Conservation (phyloP, 2,888 invertebrate genomes). For the Saturnia pavonia region DNA sequence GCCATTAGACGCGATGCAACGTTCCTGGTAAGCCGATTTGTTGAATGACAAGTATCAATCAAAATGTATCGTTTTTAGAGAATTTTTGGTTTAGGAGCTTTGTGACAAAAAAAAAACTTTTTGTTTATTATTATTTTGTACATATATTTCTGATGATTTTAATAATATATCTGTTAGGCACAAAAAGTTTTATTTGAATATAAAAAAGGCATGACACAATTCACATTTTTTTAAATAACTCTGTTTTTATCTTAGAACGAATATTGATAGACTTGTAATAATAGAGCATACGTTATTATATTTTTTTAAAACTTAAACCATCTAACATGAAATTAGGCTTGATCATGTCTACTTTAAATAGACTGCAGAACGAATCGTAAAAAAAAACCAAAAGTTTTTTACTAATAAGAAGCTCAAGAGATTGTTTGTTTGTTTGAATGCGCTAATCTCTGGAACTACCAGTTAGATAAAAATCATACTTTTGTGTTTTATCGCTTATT, state of each 20-base stretch:
- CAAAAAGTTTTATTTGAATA: background rate
- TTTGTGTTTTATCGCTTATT: too few relatives aligned
- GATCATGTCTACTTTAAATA: too few relatives aligned
- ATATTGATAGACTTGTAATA: background rate
- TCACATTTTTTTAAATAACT: too few relatives aligned
- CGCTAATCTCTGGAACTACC: too few relatives aligned
- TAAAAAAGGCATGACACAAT: background rate
- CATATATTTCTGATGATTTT: background rate
- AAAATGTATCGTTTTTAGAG: slow-evolving; percentile 25
- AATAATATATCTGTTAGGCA: background rate
- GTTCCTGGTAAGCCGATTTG: slow-evolving; percentile 14
- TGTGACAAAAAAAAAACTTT: slow-evolving; percentile 2
- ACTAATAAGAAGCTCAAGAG: too few relatives aligned
- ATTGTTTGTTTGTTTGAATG: too few relatives aligned
- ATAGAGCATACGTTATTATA: too few relatives aligned
- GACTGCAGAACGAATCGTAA: too few relatives aligned
- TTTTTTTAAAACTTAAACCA: too few relatives aligned
- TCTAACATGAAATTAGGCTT: too few relatives aligned
- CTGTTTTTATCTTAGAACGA: background rate
- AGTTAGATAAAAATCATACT: too few relatives aligned
- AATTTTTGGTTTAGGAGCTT: slow-evolving; percentile 24
- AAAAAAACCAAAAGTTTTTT: too few relatives aligned
- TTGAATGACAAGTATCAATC: slow-evolving; percentile 49
- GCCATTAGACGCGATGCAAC: slow-evolving; percentile 18
- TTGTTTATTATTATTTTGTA: background rate